Evolutionary conservation across 2,888 invertebrate genomes (phyloP).

Genomic region (Hypena proboscidalis): DNA sequence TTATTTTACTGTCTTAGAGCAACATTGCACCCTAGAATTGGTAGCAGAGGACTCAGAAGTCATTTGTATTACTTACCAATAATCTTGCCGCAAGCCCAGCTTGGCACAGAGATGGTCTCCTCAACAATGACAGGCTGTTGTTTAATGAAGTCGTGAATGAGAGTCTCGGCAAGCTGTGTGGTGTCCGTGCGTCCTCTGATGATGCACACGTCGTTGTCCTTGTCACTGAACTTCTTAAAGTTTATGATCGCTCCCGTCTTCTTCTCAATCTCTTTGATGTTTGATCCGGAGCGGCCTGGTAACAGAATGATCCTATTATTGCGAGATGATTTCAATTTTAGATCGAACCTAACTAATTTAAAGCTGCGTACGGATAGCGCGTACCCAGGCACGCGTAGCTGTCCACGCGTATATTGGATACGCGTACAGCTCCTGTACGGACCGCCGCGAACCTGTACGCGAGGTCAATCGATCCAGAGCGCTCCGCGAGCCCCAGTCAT

Average conservation of each 20-base stretch:
- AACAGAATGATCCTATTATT: not conserved
- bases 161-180: slow-evolving; percentile 89
- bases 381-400: too few relatives aligned
- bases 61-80: slow-evolving; percentile 86
- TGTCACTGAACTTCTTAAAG: slow-evolving; percentile 81
- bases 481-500: too few relatives aligned
- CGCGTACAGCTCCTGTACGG: too few relatives aligned
- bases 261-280: slow-evolving; percentile 90
- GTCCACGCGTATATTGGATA: too few relatives aligned
- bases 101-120: slow-evolving; percentile 88
- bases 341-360: too few relatives aligned
- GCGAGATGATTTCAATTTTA: too few relatives aligned
- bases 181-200: slow-evolving; percentile 89
- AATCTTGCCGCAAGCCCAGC: slow-evolving; percentile 88
- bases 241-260: slow-evolving; percentile 88
- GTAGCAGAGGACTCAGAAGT: too few relatives aligned
- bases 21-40: too few relatives aligned
- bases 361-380: too few relatives aligned
- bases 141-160: slow-evolving; percentile 88
- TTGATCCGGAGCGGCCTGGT: slow-evolving; percentile 89
- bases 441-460: too few relatives aligned
- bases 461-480: too few relatives aligned
- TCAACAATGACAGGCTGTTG: slow-evolving; percentile 89
- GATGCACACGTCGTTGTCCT: slow-evolving; percentile 87
- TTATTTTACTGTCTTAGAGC: too few relatives aligned